These are phyloP conservation scores for Drosophila anomalipes DNA, from an alignment of 2,888 invertebrate genomes.

Conservation along the genomic window DNA sequence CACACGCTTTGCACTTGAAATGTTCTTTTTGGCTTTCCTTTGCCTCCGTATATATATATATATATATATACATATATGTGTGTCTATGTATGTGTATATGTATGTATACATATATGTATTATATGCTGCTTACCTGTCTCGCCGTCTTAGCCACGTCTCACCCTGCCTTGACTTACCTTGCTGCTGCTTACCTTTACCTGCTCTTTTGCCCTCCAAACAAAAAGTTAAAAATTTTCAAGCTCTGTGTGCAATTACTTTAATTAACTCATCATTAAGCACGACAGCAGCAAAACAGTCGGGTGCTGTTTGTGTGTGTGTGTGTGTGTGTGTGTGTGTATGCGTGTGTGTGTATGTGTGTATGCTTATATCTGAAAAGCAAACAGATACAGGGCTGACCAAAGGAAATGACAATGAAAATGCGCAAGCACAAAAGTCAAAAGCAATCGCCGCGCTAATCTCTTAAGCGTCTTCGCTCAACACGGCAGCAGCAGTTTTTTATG, in stretches of 20 bases:
- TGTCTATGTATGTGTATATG: constrained; percentile 3
- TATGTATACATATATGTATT: constrained; percentile 5
- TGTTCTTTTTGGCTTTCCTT: constrained; percentile 63
- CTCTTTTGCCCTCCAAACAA: constrained; percentile 27
- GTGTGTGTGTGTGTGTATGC: constrained; percentile 6
- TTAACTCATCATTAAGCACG: constrained; percentile 78
- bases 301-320: constrained; percentile 12
- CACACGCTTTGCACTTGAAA: constrained; percentile 74
- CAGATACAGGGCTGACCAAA: constrained; percentile 29
- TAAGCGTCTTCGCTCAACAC: constrained; percentile 26
- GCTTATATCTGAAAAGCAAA: constrained; percentile 26
- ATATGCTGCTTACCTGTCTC: constrained; percentile 33
- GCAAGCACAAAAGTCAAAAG: constrained; percentile 49
- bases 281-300: constrained; percentile 50
- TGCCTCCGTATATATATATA: constrained; percentile 18
- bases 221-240: constrained; percentile 54
- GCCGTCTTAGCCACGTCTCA: constrained; percentile 18
- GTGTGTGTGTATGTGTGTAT: constrained; percentile 19
- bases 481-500: constrained; percentile 38
- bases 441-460: constrained; percentile 56
- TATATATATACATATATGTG: constrained; percentile 5
- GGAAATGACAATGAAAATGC: constrained; percentile 76
- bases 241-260: constrained; percentile 75
- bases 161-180: constrained; percentile 2
- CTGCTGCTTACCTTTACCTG: constrained; percentile 31